Evolutionary conservation across 2,113 vertebrate genomes (phyloP).

Genomic region (Tor tambroides): DNA sequence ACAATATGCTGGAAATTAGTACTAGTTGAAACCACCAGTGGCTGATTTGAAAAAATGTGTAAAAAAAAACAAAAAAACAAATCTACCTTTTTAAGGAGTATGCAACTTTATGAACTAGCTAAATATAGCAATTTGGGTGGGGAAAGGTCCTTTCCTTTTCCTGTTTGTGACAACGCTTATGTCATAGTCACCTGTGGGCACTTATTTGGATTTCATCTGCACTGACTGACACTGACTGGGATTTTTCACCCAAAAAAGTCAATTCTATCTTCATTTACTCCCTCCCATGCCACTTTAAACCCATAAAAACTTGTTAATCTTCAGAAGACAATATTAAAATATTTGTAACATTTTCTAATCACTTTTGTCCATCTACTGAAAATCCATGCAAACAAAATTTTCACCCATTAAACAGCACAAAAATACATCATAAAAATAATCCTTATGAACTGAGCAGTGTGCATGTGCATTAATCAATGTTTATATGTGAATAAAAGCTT

Average conservation of each 20-base stretch:
- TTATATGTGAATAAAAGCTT: background rate
- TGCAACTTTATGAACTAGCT: background rate
- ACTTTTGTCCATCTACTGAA: background rate
- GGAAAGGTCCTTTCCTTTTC: constrained; percentile 13
- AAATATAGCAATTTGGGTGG: background rate
- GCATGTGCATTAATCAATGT: background rate
- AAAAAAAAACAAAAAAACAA: too few relatives aligned
- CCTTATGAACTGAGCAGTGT: background rate
- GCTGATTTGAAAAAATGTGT: background rate
- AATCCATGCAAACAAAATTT: background rate
- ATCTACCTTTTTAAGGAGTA: background rate
- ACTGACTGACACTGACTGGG: background rate
- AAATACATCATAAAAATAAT: background rate
- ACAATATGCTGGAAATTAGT: constrained; percentile 51
- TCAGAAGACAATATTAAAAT: background rate
- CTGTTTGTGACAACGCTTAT: constrained; percentile 11
- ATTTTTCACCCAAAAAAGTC: background rate
- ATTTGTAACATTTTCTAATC: background rate
- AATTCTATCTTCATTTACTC: background rate
- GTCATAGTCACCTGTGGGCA: background rate
- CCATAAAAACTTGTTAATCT: background rate
- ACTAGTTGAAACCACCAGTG: constrained; percentile 14
- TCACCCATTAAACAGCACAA: background rate
- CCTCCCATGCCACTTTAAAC: background rate
- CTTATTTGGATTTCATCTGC: background rate